phyloP scores from a whole-genome alignment of 2,888 invertebrate genomes.

The Baronia brevicornis region DNA sequence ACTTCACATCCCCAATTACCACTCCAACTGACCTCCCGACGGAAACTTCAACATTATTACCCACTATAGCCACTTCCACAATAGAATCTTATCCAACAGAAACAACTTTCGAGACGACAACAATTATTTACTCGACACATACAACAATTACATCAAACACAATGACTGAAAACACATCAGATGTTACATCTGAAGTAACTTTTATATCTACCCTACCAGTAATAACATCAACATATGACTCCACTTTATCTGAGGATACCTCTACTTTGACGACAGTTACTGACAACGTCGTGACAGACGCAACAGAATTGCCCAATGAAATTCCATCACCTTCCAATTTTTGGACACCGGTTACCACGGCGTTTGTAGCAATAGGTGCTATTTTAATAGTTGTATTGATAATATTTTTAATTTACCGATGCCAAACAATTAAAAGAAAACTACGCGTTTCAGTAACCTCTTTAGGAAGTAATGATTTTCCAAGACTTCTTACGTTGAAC shows the following conservation, averaged over 20 bases:
- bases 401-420: no score
- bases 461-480: no score
- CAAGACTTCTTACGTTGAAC: no score
- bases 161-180: background rate
- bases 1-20: no score
- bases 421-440: no score
- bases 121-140: background rate
- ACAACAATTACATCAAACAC: background rate
- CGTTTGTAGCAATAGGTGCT: no score
- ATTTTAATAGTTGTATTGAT: no score
- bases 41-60: background rate
- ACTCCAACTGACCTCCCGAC: no score
- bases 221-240: background rate
- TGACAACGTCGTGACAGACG: background rate
- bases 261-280: background rate
- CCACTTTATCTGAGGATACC: background rate
- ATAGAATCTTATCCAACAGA: background rate
- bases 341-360: no score
- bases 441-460: no score
- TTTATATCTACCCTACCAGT: background rate
- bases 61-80: constrained; percentile 1
- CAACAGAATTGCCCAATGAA: background rate
- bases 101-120: no score
- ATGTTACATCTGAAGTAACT: background rate
- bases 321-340: no score